phyloP scores from a whole-genome alignment of 2,113 vertebrate genomes.

The Mus musculus region DNA sequence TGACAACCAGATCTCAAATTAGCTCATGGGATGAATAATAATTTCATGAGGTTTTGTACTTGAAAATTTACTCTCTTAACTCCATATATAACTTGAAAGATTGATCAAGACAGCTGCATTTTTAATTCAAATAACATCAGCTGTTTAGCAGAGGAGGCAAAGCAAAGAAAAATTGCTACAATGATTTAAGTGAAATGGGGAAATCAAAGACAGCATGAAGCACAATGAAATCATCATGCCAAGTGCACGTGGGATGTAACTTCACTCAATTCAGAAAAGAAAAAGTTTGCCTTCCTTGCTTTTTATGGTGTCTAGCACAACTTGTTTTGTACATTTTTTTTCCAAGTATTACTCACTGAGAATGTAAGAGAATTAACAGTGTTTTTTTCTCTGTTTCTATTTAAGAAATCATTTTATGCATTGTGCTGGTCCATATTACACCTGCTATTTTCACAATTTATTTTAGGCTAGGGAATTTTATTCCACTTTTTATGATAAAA shows the following conservation, averaged over 20 bases:
- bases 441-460: background rate
- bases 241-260: constrained; percentile 56
- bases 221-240: constrained; percentile 76
- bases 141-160: constrained; percentile 69
- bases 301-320: constrained; percentile 33
- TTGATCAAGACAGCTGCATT: constrained; percentile 77
- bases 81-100: constrained; percentile 66
- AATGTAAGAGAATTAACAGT: constrained; percentile 39
- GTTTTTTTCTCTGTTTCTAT: background rate
- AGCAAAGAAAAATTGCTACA: constrained; percentile 70
- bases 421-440: background rate
- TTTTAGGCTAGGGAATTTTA: background rate
- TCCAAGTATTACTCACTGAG: background rate
- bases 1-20: constrained; percentile 73
- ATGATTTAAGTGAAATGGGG: constrained; percentile 67
- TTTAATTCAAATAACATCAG: constrained; percentile 74
- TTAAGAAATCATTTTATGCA: background rate
- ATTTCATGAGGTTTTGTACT: constrained; percentile 69
- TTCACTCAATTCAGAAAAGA: constrained; percentile 53
- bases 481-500: constrained; percentile 22
- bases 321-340: background rate
- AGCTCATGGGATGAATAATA: constrained; percentile 73
- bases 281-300: constrained; percentile 51
- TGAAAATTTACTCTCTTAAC: constrained; percentile 72
- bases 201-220: constrained; percentile 67